phyloP scores from a whole-genome alignment of 2,113 vertebrate species.

The Proteles cristata region DNA sequence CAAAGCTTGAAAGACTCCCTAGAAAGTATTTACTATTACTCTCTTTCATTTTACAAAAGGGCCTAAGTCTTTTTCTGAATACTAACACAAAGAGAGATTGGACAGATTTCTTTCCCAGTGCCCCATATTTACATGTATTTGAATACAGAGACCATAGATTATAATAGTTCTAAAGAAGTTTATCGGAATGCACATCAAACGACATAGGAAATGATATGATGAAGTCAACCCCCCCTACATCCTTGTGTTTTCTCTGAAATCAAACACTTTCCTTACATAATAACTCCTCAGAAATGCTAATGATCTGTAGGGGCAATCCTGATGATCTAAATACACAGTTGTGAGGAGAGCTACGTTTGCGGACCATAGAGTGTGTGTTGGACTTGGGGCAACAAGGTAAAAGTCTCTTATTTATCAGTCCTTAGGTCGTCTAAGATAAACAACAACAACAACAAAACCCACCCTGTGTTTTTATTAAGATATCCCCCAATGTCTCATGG shows the following conservation, averaged over 20 bases:
- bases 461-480: neutral
- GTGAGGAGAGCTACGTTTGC: neutral
- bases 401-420: neutral
- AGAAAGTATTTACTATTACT: neutral
- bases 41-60: conserved; percentile 15
- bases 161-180: conserved; percentile 24
- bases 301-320: neutral
- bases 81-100: neutral
- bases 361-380: neutral
- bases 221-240: neutral
- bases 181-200: neutral
- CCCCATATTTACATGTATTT: neutral
- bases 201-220: neutral
- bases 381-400: neutral
- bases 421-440: neutral
- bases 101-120: neutral
- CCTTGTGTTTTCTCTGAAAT: conserved; percentile 15
- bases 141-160: neutral
- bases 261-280: conserved; percentile 34
- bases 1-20: conserved; percentile 11
- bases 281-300: conserved; percentile 4
- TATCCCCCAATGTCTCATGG: neutral
- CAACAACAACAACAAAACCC: too few species aligned
- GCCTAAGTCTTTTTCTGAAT: neutral
- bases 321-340: neutral